A percentile compares a stretch with the other conserved stretches of the same genome.
Evolutionary conservation across 2,888 invertebrate genomes (phyloP).

Genomic region (Odontothrips loti): DNA sequence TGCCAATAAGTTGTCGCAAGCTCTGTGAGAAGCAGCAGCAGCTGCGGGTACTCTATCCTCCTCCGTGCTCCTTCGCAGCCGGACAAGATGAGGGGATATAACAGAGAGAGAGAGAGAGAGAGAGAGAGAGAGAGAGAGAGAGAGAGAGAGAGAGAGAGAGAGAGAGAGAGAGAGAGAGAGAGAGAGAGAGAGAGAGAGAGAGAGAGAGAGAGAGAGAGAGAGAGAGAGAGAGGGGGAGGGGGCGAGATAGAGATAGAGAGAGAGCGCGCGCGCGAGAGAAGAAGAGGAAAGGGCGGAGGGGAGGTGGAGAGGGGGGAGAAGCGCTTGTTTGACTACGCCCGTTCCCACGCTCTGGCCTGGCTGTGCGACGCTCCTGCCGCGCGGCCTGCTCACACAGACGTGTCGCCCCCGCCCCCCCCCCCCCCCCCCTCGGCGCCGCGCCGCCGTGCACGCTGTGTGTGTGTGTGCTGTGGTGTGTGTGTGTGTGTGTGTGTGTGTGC

Average conservation of each 20-base stretch:
- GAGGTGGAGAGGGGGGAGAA: background rate
- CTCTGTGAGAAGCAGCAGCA: background rate
- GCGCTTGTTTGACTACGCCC: constrained; percentile 18
- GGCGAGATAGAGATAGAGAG: background rate
- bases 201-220: background rate
- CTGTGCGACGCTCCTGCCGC: background rate
- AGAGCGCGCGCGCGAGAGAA: background rate
- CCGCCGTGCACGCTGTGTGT: too few species aligned
- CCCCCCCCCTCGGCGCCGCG: background rate
- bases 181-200: background rate
- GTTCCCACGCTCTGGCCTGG: constrained; percentile 20
- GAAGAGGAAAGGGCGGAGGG: background rate
- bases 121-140: background rate
- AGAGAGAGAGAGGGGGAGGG: background rate
- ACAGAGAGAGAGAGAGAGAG: background rate
- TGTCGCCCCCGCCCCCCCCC: background rate
- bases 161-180: background rate
- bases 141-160: background rate
- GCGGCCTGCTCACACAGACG: background rate
- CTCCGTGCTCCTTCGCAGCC: too few species aligned
- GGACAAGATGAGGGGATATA: too few species aligned
- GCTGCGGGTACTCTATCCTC: background rate
- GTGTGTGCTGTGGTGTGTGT: background rate
- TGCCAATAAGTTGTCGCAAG: constrained; percentile 3
- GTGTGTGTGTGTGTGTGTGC: background rate